Conservation (phyloP, 2,797 vertebrate genomes). For the Glyptemys insculpta region DNA sequence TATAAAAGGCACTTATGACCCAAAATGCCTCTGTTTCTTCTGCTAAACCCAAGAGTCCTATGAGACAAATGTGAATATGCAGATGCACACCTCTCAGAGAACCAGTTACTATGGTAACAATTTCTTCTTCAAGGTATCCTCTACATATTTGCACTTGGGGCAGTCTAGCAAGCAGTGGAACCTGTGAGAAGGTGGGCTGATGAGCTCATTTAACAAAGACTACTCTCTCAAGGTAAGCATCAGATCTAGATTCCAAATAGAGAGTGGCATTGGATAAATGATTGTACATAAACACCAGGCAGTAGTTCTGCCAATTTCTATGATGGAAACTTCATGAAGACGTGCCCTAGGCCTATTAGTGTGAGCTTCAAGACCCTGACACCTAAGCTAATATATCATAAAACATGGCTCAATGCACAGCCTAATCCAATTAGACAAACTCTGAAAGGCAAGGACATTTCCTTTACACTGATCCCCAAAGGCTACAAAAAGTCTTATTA, state of each 20-base stretch:
- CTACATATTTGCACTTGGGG: neutral
- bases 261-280: neutral
- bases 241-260: neutral
- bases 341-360: neutral
- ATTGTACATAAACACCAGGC: neutral
- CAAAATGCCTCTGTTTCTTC: neutral
- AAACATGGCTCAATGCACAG: neutral
- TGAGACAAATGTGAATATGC: neutral
- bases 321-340: neutral
- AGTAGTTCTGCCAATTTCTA: neutral
- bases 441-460: neutral
- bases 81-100: neutral
- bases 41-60: neutral
- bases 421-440: neutral
- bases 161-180: neutral
- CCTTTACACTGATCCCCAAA: neutral
- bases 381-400: neutral
- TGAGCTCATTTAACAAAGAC: neutral
- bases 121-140: neutral
- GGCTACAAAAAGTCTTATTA: neutral
- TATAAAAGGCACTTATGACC: neutral
- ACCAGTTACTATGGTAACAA: neutral
- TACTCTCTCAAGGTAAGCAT: neutral
- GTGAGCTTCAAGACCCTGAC: neutral
- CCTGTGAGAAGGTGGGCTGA: neutral